Conservation (phyloP, 1,140 invertebrate genomes). For the Bemisia tabaci region DNA sequence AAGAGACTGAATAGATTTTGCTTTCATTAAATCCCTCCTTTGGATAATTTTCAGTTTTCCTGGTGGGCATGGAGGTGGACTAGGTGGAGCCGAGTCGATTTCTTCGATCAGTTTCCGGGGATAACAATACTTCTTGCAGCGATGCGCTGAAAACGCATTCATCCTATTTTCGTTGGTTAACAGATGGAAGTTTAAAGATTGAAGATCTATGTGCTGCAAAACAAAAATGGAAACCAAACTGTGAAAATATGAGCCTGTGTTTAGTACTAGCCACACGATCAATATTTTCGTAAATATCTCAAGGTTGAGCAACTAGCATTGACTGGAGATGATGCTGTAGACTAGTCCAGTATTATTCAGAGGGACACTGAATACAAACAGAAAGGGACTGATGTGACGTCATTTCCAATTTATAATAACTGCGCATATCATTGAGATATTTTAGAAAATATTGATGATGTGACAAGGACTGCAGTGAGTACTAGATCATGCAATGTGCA, state of each 20-base stretch:
- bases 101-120: slow-evolving; percentile 60
- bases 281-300: slow-evolving; percentile 9
- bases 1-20: not conserved
- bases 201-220: slow-evolving; percentile 21
- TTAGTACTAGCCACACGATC: not conserved
- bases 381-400: no score
- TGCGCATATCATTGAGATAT: no score
- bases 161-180: slow-evolving; percentile 52
- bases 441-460: no score
- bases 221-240: slow-evolving; percentile 7
- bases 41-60: slow-evolving; percentile 40
- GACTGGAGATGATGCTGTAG: no score
- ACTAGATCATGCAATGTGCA: no score
- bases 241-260: not conserved
- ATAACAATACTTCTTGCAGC: slow-evolving; percentile 56
- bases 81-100: slow-evolving; percentile 44
- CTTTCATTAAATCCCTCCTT: not conserved
- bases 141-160: slow-evolving; percentile 71
- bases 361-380: no score
- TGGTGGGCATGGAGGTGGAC: slow-evolving; percentile 49
- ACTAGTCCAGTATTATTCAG: no score
- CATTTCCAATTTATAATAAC: no score
- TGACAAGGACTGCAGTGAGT: no score
- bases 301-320: no score
- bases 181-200: slow-evolving; percentile 50